Conservation (phyloP, 92 coral and sea anemone species). For the Ricordea florida region DNA sequence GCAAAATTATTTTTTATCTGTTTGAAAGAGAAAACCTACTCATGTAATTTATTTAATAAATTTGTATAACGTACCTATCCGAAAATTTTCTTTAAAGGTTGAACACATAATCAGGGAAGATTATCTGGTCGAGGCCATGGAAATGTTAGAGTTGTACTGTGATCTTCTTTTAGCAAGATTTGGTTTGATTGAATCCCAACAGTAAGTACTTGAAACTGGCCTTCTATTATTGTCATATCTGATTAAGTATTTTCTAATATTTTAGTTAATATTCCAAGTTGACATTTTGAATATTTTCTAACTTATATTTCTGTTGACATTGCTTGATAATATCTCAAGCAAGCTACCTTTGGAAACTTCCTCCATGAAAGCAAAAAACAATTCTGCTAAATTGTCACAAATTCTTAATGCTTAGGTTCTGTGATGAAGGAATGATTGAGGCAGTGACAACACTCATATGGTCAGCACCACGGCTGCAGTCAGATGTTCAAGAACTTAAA, state of each 20-base stretch:
- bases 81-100: constrained; percentile 49
- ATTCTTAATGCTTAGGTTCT: constrained; percentile 48
- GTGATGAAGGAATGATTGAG: constrained; percentile 97
- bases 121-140: constrained; percentile 95
- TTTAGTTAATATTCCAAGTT: too few relatives aligned
- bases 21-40: too few relatives aligned
- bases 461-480: constrained; percentile 94
- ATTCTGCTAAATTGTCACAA: not conserved
- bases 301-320: too few relatives aligned
- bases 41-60: too few relatives aligned
- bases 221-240: too few relatives aligned
- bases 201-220: too few relatives aligned
- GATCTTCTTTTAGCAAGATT: constrained; percentile 94
- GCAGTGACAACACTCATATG: constrained; percentile 94
- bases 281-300: too few relatives aligned
- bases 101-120: constrained; percentile 98
- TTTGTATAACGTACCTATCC: too few relatives aligned
- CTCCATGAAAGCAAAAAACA: not conserved
- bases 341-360: not conserved
- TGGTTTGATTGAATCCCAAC: constrained; percentile 92
- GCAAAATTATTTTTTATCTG: too few relatives aligned
- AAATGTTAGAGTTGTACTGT: constrained; percentile 83
- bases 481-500: constrained; percentile 86
- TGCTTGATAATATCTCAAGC: not conserved
- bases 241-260: too few relatives aligned